A percentile compares a stretch with the other conserved stretches of the same genome.
Conservation (phyloP, 1,140 invertebrate genomes). For the Bemisia tabaci region DNA sequence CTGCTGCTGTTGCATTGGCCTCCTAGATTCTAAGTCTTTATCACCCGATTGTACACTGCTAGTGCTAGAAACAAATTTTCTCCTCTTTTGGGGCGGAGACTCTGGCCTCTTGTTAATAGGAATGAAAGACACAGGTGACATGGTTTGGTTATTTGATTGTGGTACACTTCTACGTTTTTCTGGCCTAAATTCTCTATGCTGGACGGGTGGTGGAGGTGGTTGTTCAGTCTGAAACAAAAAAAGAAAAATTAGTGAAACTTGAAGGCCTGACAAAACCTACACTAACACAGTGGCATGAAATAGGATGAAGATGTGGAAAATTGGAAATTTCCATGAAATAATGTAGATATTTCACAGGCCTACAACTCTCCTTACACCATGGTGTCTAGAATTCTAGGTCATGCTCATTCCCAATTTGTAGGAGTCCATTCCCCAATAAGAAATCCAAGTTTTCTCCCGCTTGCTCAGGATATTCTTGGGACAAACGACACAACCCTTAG, state of each 20-base stretch:
- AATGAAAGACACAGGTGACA: slow-evolving; percentile 3
- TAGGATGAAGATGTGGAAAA: no score
- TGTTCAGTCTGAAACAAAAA: neutral
- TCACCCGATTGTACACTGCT: neutral
- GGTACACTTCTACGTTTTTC: slow-evolving; percentile 1
- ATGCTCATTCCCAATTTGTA: no score
- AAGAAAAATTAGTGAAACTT: slow-evolving; percentile 18
- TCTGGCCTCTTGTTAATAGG: slow-evolving; percentile 4
- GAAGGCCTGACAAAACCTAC: no score
- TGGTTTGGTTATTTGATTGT: neutral
- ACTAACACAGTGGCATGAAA: no score
- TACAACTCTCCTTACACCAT: no score
- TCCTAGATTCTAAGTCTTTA: slow-evolving; percentile 1
- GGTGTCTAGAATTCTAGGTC: no score
- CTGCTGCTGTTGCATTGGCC: neutral
- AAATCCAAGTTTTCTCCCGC: no score
- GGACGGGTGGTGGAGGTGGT: slow-evolving; percentile 9
- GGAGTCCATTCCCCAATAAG: no score
- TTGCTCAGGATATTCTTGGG: no score
- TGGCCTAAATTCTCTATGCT: neutral
- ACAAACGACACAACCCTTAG: no score
- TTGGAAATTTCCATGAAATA: no score
- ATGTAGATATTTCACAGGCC: no score
- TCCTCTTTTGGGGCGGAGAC: slow-evolving; percentile 11
- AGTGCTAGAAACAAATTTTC: slow-evolving; percentile 5